phyloP scores from a whole-genome alignment of 2,888 invertebrate species.

The Limnephilus auricula region DNA sequence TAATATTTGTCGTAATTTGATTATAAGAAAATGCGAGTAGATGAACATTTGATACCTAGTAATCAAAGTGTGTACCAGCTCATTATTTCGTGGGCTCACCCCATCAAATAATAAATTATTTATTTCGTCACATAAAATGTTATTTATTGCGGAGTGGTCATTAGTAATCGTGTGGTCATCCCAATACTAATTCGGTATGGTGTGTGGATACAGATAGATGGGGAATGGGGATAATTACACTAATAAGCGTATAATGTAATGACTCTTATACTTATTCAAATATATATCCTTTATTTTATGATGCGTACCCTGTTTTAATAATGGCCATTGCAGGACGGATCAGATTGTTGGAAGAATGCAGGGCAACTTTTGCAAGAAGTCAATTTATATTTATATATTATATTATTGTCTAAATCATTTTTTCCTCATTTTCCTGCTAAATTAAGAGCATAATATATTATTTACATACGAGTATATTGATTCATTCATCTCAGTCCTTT shows the following conservation, averaged over 20 bases:
- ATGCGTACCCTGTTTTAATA: neutral
- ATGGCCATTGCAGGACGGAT: neutral
- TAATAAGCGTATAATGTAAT: slow-evolving; percentile 56
- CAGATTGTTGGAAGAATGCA: neutral
- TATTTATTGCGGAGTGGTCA: slow-evolving; percentile 61
- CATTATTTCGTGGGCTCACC: slow-evolving; percentile 26
- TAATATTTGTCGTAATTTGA: too few relatives aligned
- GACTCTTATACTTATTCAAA: neutral
- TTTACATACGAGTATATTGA: too few relatives aligned
- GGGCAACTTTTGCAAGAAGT: neutral
- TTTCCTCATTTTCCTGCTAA: too few relatives aligned
- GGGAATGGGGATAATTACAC: slow-evolving; percentile 46
- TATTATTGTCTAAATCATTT: too few relatives aligned
- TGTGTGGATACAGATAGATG: slow-evolving; percentile 1
- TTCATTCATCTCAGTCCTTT: too few relatives aligned
- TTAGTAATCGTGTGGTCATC: neutral
- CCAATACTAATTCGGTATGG: slow-evolving; percentile 50
- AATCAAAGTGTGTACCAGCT: slow-evolving; percentile 42
- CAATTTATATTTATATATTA: too few relatives aligned
- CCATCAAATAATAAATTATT: slow-evolving; percentile 51
- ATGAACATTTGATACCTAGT: slow-evolving; percentile 21
- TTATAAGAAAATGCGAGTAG: neutral
- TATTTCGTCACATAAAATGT: slow-evolving; percentile 64
- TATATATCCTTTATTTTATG: neutral
- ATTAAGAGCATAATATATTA: too few relatives aligned